Percentiles rank a stretch among this genome's conserved stretches.
Conservation (phyloP, 2,888 invertebrate genomes). For the Caenorhabditis panamensis region DNA sequence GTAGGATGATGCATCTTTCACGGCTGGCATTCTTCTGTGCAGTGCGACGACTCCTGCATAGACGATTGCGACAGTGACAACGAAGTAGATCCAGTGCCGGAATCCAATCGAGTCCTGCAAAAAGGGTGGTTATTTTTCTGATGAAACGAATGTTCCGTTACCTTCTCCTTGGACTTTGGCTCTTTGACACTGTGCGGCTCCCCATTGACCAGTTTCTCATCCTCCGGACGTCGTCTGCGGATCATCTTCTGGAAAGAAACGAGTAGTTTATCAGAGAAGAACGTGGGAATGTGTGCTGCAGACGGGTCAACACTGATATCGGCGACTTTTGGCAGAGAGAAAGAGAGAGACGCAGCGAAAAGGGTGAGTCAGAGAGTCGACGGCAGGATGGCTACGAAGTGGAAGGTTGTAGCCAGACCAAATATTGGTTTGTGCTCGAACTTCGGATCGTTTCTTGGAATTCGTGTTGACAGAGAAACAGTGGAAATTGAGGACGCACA, state of each 20-base stretch:
- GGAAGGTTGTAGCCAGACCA: conserved; percentile 30
- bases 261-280: not conserved
- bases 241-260: conserved; percentile 32
- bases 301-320: conserved; percentile 12
- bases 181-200: not conserved
- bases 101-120: conserved; percentile 74
- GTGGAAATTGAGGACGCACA: not conserved
- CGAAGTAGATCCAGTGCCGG: conserved; percentile 78
- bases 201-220: not conserved
- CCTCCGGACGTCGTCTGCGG: conserved; percentile 36
- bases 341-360: conserved; percentile 25
- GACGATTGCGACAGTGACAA: conserved; percentile 71
- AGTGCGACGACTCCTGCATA: conserved; percentile 77
- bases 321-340: not conserved
- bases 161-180: not conserved
- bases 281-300: conserved; percentile 1
- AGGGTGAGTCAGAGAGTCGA: conserved; percentile 29
- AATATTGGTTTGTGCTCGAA: conserved; percentile 50
- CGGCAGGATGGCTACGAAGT: conserved; percentile 27
- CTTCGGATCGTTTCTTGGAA: conserved; percentile 6
- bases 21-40: conserved; percentile 72
- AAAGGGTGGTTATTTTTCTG: not conserved
- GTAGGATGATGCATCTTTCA: conserved; percentile 48
- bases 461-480: conserved; percentile 29
- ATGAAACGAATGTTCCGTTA: not conserved